A percentile compares a stretch with the other conserved stretches of the same genome.
phyloP scores from a whole-genome alignment of 2,888 invertebrate genomes.

The Drosophila barbarae region DNA sequence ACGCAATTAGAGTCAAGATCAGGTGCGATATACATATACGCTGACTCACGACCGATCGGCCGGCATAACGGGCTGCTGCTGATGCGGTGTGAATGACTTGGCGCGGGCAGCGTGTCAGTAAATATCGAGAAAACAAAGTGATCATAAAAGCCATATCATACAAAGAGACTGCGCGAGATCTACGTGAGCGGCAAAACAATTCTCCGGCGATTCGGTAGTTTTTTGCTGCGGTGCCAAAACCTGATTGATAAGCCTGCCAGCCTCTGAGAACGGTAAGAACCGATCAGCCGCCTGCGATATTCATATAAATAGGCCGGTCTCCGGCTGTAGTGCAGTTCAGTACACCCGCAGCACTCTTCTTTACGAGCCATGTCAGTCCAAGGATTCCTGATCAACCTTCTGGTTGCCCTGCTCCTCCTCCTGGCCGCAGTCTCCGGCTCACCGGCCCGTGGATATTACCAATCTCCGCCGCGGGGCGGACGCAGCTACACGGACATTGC shows the following conservation, averaged over 20 bases:
- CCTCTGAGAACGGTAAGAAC: conserved; percentile 42
- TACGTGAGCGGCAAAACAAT: conserved; percentile 57
- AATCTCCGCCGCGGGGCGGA: conserved; percentile 56
- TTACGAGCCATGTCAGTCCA: conserved; percentile 47
- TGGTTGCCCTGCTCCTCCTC: conserved; percentile 40
- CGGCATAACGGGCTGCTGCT: conserved; percentile 33
- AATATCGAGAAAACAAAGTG: conserved; percentile 45
- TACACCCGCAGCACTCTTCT: conserved; percentile 37
- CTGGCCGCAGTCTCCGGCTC: conserved; percentile 9
- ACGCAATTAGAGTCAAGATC: conserved; percentile 36
- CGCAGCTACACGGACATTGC: conserved; percentile 86
- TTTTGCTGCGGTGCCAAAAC: conserved; percentile 47
- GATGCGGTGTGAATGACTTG: conserved; percentile 61
- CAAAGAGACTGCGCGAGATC: conserved; percentile 24
- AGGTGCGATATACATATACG: conserved; percentile 15
- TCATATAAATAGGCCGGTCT: conserved; percentile 55
- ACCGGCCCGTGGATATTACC: conserved; percentile 35
- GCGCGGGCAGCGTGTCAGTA: conserved; percentile 35
- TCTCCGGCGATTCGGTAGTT: conserved; percentile 15
- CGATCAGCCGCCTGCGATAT: conserved; percentile 21
- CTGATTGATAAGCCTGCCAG: conserved; percentile 55
- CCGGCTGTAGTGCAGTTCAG: conserved; percentile 40
- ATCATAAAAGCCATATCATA: conserved; percentile 27
- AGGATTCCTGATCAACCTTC: conserved; percentile 21
- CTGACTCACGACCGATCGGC: conserved; percentile 10